These are phyloP conservation scores for Muscicapa striata DNA, from an alignment of 2,797 vertebrate genomes.

Conservation along the genomic window DNA sequence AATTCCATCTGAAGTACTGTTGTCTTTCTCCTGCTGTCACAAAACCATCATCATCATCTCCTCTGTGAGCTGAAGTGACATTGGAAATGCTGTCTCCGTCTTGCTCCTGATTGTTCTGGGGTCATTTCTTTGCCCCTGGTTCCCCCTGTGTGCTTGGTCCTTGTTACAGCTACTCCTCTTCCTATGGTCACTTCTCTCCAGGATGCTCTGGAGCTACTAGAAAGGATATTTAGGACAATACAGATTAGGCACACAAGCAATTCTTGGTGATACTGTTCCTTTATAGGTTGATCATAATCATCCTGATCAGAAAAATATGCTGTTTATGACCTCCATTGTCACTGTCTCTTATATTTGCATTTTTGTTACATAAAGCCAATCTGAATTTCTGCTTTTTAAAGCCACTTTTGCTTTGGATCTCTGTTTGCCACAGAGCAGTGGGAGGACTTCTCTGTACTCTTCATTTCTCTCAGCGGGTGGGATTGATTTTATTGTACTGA, in stretches of 20 bases:
- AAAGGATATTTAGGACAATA: background rate
- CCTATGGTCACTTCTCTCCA: background rate
- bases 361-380: background rate
- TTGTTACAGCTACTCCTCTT: background rate
- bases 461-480: background rate
- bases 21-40: background rate
- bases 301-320: background rate
- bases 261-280: background rate
- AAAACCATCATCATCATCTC: background rate
- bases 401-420: background rate
- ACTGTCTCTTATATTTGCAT: background rate
- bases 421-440: background rate
- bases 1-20: background rate
- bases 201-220: background rate
- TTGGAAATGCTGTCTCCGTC: background rate
- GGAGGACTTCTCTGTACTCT: background rate
- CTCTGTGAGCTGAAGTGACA: background rate
- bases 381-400: background rate
- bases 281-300: background rate
- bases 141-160: background rate
- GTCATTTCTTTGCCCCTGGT: background rate
- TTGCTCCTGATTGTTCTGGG: background rate
- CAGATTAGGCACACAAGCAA: background rate
- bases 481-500: background rate
- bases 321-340: background rate